These are phyloP conservation scores for Sinocyclocheilus anophthalmus DNA, from an alignment of 2,113 vertebrate species.

Conservation along the genomic window DNA sequence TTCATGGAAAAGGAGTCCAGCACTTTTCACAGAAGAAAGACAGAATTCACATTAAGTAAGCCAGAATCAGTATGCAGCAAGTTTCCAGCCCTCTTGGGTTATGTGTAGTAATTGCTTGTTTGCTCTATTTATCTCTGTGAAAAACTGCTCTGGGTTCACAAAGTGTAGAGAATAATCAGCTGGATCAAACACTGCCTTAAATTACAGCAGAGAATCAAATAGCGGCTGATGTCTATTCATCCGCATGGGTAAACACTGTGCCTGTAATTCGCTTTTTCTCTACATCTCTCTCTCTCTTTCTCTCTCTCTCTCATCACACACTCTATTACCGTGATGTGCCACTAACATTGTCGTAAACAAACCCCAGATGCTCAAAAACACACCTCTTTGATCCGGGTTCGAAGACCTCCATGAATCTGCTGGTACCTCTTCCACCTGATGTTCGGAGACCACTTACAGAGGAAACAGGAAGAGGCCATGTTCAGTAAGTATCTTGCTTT, in stretches of 20 bases:
- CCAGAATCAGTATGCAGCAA: neutral
- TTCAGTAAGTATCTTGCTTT: neutral
- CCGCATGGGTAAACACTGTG: conserved; percentile 48
- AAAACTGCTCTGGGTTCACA: conserved; percentile 67
- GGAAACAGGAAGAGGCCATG: neutral
- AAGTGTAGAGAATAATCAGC: conserved; percentile 78
- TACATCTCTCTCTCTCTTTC: conserved; percentile 1
- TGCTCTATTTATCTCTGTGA: conserved; percentile 78
- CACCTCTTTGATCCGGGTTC: conserved; percentile 55
- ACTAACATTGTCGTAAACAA: conserved; percentile 78
- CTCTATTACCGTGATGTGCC: conserved; percentile 79
- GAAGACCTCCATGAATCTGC: conserved; percentile 46
- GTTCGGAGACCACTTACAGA: conserved; percentile 16
- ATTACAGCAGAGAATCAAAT: conserved; percentile 77
- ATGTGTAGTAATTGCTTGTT: conserved; percentile 79
- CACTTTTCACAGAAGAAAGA: neutral
- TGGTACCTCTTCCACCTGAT: conserved; percentile 31
- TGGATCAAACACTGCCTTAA: conserved; percentile 73
- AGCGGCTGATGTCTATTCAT: conserved; percentile 70
- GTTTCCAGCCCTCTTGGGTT: conserved; percentile 56
- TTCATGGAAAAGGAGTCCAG: neutral
- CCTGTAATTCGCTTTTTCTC: conserved; percentile 52
- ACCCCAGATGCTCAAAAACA: conserved; percentile 72
- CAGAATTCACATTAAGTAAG: conserved; percentile 9
- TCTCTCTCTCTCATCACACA: conserved; percentile 69